Evolutionary conservation across 2,888 invertebrate species (phyloP), one percentile per base, ranked within the genome.

Genomic region (Stenotaenia linearis): DNA sequence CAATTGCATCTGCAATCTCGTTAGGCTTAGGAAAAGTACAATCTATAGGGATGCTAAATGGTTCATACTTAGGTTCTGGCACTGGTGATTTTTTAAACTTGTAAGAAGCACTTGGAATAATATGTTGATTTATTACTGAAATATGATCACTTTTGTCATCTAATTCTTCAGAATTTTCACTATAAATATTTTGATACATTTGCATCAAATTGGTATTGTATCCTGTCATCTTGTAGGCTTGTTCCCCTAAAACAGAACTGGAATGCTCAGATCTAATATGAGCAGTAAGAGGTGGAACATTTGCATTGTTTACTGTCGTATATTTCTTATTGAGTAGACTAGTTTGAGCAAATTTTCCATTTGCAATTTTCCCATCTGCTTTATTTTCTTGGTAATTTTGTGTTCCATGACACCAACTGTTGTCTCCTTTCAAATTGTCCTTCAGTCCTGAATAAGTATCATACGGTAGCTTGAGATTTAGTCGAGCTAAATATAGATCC

Each of bases 401-500:
- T 45, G n/a, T n/a, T n/a, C n/a, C n/a, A n/a, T n/a, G n/a, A n/a
- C n/a, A 45, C 18, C 4, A 45, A 45, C 45, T 12, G 18, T 45
- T 12, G 18, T 45, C 45, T 45, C 6, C 15, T 45, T n/a, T 45
- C 12, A 15, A 7, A n/a, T 12, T 18, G 3, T 45, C 12, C 3
- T 4, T 4, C 28, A 61, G 6, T 18, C 32, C n/a, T n/a, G 50
- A 77, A 37, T 30, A 80, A 77, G n/a, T 79, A 6, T 61, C 78
- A 18, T 78, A 78, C 1, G 78, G 78, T 25, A 23, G 61, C 6
- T 61, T 18, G 1, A 61, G 78, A 21, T 78, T 78, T 5, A 78
- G 35, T 23, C 15, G 32, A 21, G 28, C 30, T 21, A 78, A 28
- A 45, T 82, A 82, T 21, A 82, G 40, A 32, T 82, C 82, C 4